These are phyloP conservation scores for Leucania comma DNA, from an alignment of 2,888 invertebrate genomes.

Conservation along the genomic window DNA sequence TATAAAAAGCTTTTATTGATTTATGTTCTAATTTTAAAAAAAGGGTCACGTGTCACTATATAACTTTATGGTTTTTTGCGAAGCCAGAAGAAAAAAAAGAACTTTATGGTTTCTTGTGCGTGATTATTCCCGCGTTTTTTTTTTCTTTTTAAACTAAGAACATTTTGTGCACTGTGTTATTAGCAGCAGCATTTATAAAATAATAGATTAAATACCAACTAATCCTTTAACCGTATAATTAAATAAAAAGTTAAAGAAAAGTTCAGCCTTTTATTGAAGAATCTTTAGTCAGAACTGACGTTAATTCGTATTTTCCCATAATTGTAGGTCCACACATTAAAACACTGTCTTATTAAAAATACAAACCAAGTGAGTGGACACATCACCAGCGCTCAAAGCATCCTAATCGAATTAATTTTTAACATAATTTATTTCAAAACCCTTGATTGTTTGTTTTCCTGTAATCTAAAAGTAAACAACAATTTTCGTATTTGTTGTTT, in stretches of 20 bases:
- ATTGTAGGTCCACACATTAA: not conserved
- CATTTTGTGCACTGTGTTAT: not conserved
- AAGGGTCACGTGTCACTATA: not conserved
- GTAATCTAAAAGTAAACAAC: no score
- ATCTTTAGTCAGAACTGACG: not conserved
- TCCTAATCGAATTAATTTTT: no score
- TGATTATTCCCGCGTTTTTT: not conserved
- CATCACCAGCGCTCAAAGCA: no score
- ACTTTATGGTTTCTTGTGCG: constrained; percentile 5
- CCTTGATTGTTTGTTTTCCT: no score
- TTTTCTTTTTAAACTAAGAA: not conserved
- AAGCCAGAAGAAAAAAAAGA: no score
- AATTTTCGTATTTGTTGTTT: no score
- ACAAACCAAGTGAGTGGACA: no score
- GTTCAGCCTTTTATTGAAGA: not conserved
- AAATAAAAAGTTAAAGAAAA: not conserved
- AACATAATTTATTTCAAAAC: no score
- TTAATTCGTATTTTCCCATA: not conserved
- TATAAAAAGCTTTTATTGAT: constrained; percentile 33
- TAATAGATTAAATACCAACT: not conserved
- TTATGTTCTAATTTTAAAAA: constrained; percentile 9
- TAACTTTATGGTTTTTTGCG: no score
- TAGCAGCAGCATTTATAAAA: not conserved
- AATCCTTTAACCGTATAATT: no score
- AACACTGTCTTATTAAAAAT: not conserved